Conservation (phyloP, 2,888 invertebrate genomes). For the Drosophila neotestacea region DNA sequence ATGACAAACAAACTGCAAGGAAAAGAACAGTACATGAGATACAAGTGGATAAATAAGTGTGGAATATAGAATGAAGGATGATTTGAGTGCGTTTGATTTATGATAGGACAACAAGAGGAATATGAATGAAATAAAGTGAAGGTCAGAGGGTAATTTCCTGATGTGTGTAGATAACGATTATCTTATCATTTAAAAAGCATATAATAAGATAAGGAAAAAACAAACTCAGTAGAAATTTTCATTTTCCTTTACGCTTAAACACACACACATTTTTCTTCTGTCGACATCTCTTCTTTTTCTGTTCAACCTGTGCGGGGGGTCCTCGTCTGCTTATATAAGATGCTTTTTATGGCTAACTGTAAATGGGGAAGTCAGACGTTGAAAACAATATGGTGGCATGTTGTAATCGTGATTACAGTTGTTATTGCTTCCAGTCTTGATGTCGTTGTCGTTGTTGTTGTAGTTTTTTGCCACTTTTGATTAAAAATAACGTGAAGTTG, state of each 20-base stretch:
- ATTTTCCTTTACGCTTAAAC: conserved; percentile 21
- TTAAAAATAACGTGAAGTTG: conserved; percentile 44
- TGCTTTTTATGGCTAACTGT: conserved; percentile 43
- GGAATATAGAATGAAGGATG: neutral
- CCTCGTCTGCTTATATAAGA: conserved; percentile 25
- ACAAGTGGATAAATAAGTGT: neutral
- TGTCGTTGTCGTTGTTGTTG: conserved; percentile 18
- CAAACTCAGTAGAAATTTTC: conserved; percentile 15
- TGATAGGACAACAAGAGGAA: conserved; percentile 11
- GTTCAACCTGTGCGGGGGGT: conserved; percentile 26
- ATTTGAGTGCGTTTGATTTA: conserved; percentile 28
- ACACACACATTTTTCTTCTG: conserved; percentile 22
- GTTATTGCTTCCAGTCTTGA: conserved; percentile 49
- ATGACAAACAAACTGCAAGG: conserved; percentile 25
- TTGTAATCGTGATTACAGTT: conserved; percentile 59
- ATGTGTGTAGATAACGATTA: too few species aligned
- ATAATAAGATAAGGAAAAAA: neutral
- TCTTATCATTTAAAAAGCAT: neutral
- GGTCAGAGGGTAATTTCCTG: neutral
- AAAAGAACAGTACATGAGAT: neutral
- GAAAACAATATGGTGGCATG: conserved; percentile 53
- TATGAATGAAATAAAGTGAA: conserved; percentile 16
- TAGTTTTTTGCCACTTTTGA: conserved; percentile 36
- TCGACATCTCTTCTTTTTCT: conserved; percentile 8
- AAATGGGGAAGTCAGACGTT: neutral